Evolutionary conservation across 2,113 vertebrate species (phyloP).

Genomic region (Jacana jacana): DNA sequence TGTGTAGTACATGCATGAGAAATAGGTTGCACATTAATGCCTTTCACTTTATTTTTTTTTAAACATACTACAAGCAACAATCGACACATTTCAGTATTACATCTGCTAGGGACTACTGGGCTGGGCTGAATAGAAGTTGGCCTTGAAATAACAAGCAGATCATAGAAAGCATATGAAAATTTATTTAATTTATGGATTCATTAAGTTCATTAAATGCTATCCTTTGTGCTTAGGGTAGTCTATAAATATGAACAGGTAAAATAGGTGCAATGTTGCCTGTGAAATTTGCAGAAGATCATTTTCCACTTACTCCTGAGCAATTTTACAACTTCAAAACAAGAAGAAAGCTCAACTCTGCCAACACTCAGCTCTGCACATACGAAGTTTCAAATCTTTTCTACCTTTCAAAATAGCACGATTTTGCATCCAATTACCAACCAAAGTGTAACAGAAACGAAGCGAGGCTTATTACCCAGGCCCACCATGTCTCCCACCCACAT

Average conservation of each 20-base stretch:
- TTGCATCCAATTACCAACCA: background rate
- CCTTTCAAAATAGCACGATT: background rate
- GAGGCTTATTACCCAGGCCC: background rate
- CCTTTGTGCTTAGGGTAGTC: constrained; percentile 12
- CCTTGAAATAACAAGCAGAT: constrained; percentile 47
- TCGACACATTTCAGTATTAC: background rate
- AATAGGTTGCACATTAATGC: too few relatives aligned
- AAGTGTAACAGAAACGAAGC: background rate
- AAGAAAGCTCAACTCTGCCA: background rate
- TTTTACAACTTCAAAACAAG: background rate
- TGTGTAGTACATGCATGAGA: background rate
- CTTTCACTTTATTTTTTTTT: background rate
- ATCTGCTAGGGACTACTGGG: background rate
- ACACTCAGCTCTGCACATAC: background rate
- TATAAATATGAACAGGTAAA: background rate
- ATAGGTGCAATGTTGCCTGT: background rate
- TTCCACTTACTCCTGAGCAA: background rate
- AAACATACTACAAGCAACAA: background rate
- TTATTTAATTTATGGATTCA: constrained; percentile 48
- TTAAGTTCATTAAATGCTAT: constrained; percentile 29
- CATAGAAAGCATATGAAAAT: constrained; percentile 27
- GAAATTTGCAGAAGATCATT: background rate
- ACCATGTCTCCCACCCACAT: background rate
- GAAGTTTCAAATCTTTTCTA: background rate
- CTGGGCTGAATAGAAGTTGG: background rate